Evolutionary conservation across 2,888 invertebrate species (phyloP).

Genomic region (Spicauda simplicius): DNA sequence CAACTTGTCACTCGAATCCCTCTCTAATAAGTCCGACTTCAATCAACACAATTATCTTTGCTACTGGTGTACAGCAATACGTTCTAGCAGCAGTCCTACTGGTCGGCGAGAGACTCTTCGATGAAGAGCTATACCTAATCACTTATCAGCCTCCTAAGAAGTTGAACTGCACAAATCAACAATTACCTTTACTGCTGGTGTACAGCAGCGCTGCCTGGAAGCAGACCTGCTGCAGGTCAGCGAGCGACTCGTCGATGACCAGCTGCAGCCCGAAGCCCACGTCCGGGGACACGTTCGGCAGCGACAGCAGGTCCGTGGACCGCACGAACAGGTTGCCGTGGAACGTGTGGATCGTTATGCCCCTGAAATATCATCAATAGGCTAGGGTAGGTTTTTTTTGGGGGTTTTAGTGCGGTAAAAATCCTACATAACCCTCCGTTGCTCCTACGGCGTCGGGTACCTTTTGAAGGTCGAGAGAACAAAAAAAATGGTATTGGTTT

Average conservation of each 20-base stretch:
- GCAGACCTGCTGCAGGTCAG: slow-evolving; percentile 94
- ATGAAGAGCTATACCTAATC: slow-evolving; percentile 97
- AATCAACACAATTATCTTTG: slow-evolving; percentile 61
- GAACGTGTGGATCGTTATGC: slow-evolving; percentile 98
- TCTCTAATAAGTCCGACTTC: too few species aligned
- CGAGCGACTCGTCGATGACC: slow-evolving; percentile 95
- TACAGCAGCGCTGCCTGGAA: slow-evolving; percentile 99
- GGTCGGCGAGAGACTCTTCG: slow-evolving; percentile 94
- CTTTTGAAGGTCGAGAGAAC: too few species aligned
- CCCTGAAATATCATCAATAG: slow-evolving; percentile 74
- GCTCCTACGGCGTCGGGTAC: too few species aligned
- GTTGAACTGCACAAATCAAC: too few species aligned
- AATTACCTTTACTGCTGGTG: slow-evolving; percentile 87
- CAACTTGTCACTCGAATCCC: slow-evolving; percentile 92
- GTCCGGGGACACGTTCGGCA: slow-evolving; percentile 99
- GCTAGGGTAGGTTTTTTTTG: too few species aligned
- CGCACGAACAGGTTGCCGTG: slow-evolving; percentile 99
- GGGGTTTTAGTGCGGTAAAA: too few species aligned
- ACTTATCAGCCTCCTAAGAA: too few species aligned
- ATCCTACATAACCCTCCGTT: too few species aligned
- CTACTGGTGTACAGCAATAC: slow-evolving; percentile 96
- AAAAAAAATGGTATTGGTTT: too few species aligned
- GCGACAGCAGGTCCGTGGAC: slow-evolving; percentile 96
- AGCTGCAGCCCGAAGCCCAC: slow-evolving; percentile 99
- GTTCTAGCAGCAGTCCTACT: slow-evolving; percentile 98